These are phyloP conservation scores for Perognathus longimembris DNA, from an alignment of 2,113 vertebrate genomes.

Conservation along the genomic window DNA sequence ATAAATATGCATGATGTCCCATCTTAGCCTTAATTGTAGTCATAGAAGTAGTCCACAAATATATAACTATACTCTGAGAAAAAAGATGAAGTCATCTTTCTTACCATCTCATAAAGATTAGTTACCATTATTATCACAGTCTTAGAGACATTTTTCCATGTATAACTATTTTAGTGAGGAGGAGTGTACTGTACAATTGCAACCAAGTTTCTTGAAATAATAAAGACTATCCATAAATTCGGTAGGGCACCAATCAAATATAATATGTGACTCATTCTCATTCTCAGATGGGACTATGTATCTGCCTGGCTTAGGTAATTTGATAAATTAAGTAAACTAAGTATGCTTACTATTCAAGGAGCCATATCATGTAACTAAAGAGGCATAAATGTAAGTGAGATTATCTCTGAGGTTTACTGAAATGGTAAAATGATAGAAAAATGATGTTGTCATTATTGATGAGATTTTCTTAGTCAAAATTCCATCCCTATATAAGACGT, in stretches of 20 bases:
- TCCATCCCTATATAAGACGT: background rate
- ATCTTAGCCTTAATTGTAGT: slow-evolving; percentile 49
- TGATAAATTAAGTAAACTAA: background rate
- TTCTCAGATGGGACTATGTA: slow-evolving; percentile 16
- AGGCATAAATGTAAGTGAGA: background rate
- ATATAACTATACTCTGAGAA: background rate
- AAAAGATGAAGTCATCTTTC: background rate
- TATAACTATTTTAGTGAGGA: background rate
- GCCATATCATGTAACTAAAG: background rate
- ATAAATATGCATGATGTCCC: background rate
- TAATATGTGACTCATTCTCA: background rate
- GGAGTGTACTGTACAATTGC: background rate
- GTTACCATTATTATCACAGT: background rate
- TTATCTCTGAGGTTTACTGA: background rate
- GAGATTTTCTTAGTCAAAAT: slow-evolving; percentile 15
- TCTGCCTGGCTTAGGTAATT: background rate
- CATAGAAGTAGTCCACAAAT: background rate
- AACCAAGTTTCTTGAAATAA: background rate
- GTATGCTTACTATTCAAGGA: background rate
- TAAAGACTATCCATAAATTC: background rate
- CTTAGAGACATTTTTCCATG: background rate
- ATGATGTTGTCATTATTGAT: background rate
- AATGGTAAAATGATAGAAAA: background rate
- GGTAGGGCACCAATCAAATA: background rate
- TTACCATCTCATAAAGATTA: background rate